Conservation (phyloP, 2,888 invertebrate species). For the Pristionchus maxplancki region DNA sequence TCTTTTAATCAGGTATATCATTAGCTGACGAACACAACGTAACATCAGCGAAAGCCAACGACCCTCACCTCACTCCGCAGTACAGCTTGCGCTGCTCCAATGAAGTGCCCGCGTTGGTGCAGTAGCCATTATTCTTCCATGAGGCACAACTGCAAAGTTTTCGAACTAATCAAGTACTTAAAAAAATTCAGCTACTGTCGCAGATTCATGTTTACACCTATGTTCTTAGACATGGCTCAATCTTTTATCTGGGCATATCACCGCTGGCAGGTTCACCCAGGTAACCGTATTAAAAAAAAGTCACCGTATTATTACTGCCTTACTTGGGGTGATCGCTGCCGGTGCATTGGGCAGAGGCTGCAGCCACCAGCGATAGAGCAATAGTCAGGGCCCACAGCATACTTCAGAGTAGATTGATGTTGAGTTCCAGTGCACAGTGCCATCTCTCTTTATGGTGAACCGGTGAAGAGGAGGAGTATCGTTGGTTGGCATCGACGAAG, state of each 20-base stretch:
- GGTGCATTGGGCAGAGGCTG: neutral
- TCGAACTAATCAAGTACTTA: too few species aligned
- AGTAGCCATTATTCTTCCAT: conserved; percentile 5
- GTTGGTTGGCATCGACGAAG: neutral
- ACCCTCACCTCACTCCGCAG: neutral
- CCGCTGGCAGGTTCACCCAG: too few species aligned
- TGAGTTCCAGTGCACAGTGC: neutral
- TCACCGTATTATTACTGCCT: too few species aligned
- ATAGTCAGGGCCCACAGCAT: neutral
- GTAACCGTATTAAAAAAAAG: too few species aligned
- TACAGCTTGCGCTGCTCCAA: neutral
- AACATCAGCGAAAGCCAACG: too few species aligned
- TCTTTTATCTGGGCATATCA: too few species aligned
- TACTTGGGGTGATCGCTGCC: neutral
- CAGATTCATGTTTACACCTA: too few species aligned
- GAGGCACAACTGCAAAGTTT: neutral
- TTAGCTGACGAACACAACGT: too few species aligned
- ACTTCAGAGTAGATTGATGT: neutral
- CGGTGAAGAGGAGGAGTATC: neutral
- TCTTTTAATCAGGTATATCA: too few species aligned
- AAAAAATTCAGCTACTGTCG: too few species aligned
- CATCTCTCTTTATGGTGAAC: neutral
- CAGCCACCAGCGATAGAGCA: neutral
- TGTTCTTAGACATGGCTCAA: too few species aligned
- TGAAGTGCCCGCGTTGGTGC: neutral